A percentile compares a stretch with the other conserved stretches of the same genome.
Conservation (phyloP, 2,113 vertebrate genomes). For the Percopsis transmontana region DNA sequence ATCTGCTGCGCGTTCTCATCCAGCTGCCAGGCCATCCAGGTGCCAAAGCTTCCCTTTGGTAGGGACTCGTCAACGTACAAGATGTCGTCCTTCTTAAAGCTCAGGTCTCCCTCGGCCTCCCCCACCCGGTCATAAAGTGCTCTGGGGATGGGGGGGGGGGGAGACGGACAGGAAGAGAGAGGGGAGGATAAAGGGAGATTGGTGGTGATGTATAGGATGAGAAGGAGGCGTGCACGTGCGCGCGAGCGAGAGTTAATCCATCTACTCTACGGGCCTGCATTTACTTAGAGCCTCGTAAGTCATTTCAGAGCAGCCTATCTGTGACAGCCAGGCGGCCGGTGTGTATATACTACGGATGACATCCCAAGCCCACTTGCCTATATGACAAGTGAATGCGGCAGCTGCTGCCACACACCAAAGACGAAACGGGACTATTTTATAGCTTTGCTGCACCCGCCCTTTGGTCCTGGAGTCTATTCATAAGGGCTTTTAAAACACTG, state of each 20-base stretch:
- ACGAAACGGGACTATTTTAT: conserved; percentile 63
- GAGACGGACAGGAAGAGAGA: conserved; percentile 19
- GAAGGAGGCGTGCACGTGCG: too few species aligned
- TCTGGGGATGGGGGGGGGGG: conserved; percentile 71
- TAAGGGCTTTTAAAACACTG: conserved; percentile 35
- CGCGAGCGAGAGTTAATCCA: conserved; percentile 13
- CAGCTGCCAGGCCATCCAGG: conserved; percentile 98
- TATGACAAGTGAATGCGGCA: conserved; percentile 70
- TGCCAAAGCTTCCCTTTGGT: conserved; percentile 93
- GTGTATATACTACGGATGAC: conserved; percentile 74
- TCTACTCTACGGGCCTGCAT: conserved; percentile 14
- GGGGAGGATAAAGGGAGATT: conserved; percentile 18
- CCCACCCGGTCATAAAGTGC: conserved; percentile 93
- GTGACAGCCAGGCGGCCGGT: conserved; percentile 43
- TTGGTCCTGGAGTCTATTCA: conserved; percentile 4
- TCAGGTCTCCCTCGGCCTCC: conserved; percentile 91
- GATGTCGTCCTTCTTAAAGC: conserved; percentile 98
- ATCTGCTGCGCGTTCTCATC: conserved; percentile 96
- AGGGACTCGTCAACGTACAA: conserved; percentile 95
- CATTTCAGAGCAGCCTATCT: conserved; percentile 38
- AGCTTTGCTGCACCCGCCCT: conserved; percentile 42
- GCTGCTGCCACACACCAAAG: conserved; percentile 54
- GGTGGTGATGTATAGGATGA: conserved; percentile 17
- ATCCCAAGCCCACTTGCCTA: conserved; percentile 60
- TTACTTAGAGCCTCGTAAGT: conserved; percentile 38